Base-by-base conservation (phyloP, 2,113 vertebrate species). In the Arizona elegans region DNA sequence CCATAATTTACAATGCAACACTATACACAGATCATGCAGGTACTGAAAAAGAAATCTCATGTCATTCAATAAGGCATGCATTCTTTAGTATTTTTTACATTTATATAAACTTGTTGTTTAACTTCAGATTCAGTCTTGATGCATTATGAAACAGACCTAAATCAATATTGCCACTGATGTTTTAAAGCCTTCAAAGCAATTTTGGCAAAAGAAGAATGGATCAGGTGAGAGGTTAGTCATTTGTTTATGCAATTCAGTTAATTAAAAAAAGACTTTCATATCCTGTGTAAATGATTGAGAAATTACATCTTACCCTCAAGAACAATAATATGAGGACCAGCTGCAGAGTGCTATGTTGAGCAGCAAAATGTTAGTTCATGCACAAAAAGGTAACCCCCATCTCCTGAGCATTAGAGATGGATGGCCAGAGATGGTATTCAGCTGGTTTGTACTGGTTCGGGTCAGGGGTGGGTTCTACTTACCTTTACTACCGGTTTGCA, bases 231-330 rank as follows among this genome's bases (percentile, higher is more conserved):
- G n/a, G 58, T 70, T 88, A 88, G n/a, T 88, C 38, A 89, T 89
- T 89, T 89, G 91, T 88, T 89, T 81, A 89, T 89, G 38, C 38
- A 85, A 56, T 70, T 89, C 8, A 56, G 62, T n/a, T 89, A 92
- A 92, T 89, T 92, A 85, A 92, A 59, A 1, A 87, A 92, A 47
- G 15, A 43, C 24, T 92, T 88, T 88, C 33, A 75, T 92, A 88
- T 75, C 91, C 86, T 88, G 23, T 88, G 33, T 92, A 33, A 88
- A 70, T 75, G 70, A 88, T 70, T 88, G n/a, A 81, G 62, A 89
- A 92, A 92, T 89, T 13, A 92, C 75, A 89, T 43, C 12, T n/a
- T 19, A 53, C 24, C 2, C 53, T n/a, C 52, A 56, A 88, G 52
- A 92, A 88, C 62, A 92, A 89, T 75, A 75, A 75, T 19, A 62